Conservation (phyloP, 2,113 vertebrate species). For the Spea multiplicata region DNA sequence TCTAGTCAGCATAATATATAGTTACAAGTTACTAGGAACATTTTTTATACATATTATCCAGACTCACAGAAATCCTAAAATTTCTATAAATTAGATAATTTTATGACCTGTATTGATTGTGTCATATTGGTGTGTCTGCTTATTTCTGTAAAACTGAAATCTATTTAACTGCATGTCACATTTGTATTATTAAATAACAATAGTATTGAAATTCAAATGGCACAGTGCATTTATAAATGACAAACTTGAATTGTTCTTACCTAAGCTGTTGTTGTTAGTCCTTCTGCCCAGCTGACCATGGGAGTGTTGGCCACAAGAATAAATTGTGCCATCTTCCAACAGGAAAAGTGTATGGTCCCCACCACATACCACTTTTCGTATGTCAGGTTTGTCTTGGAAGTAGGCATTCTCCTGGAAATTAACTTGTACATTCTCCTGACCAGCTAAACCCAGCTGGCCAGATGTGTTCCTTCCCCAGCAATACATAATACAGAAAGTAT, state of each 20-base stretch:
- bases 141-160: no score
- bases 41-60: no score
- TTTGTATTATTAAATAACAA: not conserved
- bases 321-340: slow-evolving; percentile 38
- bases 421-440: not conserved
- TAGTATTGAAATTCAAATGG: no score
- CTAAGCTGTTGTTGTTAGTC: rapidly evolving
- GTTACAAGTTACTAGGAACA: no score
- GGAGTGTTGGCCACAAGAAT: slow-evolving; percentile 55
- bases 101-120: no score
- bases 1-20: no score
- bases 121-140: no score
- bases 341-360: slow-evolving; percentile 57
- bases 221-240: no score
- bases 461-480: no score
- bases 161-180: no score
- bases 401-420: slow-evolving; percentile 15
- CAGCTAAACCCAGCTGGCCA: not conserved
- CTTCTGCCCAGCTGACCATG: slow-evolving; percentile 57
- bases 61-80: no score
- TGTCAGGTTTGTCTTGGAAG: not conserved
- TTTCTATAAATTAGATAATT: no score
- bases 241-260: not conserved
- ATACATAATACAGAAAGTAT: not conserved
- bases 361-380: slow-evolving; percentile 53